Percentiles rank a stretch among this genome's conserved stretches.
These are phyloP conservation scores for Sebastes cheni DNA, from an alignment of 2,797 vertebrate species.

Conservation along the genomic window DNA sequence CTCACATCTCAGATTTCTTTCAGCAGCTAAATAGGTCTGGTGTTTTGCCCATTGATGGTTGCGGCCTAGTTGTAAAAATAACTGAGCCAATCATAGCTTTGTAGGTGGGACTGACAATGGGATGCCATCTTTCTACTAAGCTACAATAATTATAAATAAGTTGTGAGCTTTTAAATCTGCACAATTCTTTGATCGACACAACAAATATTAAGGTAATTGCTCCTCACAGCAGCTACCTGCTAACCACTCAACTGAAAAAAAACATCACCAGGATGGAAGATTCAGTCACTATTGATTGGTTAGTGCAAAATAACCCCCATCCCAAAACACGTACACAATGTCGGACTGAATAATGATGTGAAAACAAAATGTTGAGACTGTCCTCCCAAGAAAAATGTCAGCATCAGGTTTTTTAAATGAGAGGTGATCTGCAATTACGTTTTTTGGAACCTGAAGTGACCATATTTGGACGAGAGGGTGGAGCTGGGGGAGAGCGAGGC, in stretches of 20 bases:
- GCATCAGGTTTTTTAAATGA: background rate
- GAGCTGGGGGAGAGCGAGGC: too few species aligned
- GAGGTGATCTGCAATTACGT: background rate
- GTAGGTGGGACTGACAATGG: background rate
- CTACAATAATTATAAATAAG: background rate
- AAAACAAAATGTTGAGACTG: background rate
- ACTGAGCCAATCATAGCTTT: background rate
- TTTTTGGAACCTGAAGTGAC: background rate
- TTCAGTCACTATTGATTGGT: background rate
- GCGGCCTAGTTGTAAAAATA: background rate
- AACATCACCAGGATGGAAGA: too few species aligned
- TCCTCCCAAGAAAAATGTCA: background rate
- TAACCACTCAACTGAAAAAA: background rate
- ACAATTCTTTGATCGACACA: too few species aligned
- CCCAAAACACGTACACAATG: background rate
- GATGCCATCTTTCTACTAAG: background rate
- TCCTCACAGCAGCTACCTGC: rapidly evolving
- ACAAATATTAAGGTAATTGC: background rate
- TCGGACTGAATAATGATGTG: background rate
- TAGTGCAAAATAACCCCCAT: background rate
- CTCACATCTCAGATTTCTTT: too few species aligned
- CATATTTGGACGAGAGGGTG: too few species aligned
- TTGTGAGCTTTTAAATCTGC: rapidly evolving
- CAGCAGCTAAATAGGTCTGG: background rate
- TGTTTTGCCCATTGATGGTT: background rate